Evolutionary conservation across 2,888 invertebrate genomes (phyloP).

Genomic region (Atrina japonica): DNA sequence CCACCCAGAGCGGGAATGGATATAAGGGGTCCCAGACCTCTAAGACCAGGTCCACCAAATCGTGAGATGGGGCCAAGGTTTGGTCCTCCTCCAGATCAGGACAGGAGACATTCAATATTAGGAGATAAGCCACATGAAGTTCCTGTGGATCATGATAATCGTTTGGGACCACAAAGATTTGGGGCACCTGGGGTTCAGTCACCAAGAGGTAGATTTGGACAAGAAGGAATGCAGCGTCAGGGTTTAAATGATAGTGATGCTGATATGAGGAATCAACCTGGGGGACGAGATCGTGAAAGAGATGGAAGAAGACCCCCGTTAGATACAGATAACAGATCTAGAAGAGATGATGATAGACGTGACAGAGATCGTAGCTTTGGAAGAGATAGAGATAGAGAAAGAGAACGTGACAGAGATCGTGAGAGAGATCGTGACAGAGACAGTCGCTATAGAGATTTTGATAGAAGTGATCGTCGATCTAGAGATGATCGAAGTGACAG

Average conservation of each 20-base stretch:
- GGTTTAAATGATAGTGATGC: slow-evolving; percentile 9
- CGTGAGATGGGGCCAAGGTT: slow-evolving; percentile 8
- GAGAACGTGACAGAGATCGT: slow-evolving; percentile 49
- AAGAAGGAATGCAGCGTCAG: slow-evolving; percentile 10
- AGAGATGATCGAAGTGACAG: slow-evolving; percentile 8
- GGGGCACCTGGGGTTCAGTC: not conserved
- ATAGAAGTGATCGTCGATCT: slow-evolving; percentile 33
- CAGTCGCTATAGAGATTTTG: slow-evolving; percentile 32
- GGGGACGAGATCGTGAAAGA: slow-evolving; percentile 40
- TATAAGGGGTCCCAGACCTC: slow-evolving; percentile 16
- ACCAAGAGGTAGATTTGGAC: slow-evolving; percentile 11
- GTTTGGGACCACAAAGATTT: not conserved
- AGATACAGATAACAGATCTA: not conserved
- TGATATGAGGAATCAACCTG: slow-evolving; percentile 29
- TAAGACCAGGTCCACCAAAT: slow-evolving; percentile 14
- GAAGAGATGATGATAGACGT: slow-evolving; percentile 37
- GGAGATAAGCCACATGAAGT: not conserved
- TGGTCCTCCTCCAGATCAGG: slow-evolving; percentile 19
- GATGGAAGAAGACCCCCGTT: slow-evolving; percentile 23
- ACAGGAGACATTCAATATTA: not conserved
- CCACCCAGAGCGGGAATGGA: slow-evolving; percentile 29
- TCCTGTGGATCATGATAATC: slow-evolving; percentile 4
- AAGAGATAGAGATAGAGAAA: slow-evolving; percentile 45
- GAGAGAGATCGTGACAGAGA: slow-evolving; percentile 35
- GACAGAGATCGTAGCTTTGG: slow-evolving; percentile 38